Base-by-base conservation (phyloP, 1,140 invertebrate genomes). In the Liolophura sinensis region DNA sequence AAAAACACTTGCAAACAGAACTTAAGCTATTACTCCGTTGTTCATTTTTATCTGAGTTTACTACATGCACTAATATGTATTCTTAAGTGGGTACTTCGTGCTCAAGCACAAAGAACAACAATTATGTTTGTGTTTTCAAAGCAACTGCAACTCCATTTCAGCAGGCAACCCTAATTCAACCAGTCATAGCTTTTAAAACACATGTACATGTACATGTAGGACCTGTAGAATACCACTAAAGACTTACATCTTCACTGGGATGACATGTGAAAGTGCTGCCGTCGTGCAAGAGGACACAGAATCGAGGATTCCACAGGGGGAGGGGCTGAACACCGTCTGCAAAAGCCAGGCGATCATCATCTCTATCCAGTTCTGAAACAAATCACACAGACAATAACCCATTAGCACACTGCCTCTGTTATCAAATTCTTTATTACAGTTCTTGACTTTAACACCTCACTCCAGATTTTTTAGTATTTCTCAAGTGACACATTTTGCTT, bases 241-340 rank as follows among this genome's bases (percentile, higher is more conserved):
- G 92, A 84, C 92, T 91, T 86, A 94, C 90, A 84, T 94, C 92
- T 85, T 95, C 93, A 80, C 91, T 93, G 69, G 91, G 89, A 81
- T 94, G 94, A 50, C 91, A 90, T 12, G 92, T 93, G 78, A 94
- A 89, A 40, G 91, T 92, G 77, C 92, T 90, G 69, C 93, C 90
- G 80, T 93, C 91, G 84, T 94, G 92, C 51, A 93, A 88, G 62
- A 95, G 87, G 31, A 95, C 92, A 84, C 92, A 93, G 85, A 93
- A 95, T 77, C 91, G 90, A 9, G 93, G 92, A 80, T 93, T 91
- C 92, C 92, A 95, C 47, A 89, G 88, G 3, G 85, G 81, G 56
- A 81, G 73, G 11, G 83, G 83, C 46, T 77, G 73, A 63, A 75
- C 78, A 47, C 74, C 75, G 56, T 81, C 75, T 20, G 20, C 49